Percentiles rank a stretch among this genome's conserved stretches.
These are phyloP conservation scores for Luscinia luscinia DNA, from an alignment of 2,797 vertebrate species.

Conservation along the genomic window DNA sequence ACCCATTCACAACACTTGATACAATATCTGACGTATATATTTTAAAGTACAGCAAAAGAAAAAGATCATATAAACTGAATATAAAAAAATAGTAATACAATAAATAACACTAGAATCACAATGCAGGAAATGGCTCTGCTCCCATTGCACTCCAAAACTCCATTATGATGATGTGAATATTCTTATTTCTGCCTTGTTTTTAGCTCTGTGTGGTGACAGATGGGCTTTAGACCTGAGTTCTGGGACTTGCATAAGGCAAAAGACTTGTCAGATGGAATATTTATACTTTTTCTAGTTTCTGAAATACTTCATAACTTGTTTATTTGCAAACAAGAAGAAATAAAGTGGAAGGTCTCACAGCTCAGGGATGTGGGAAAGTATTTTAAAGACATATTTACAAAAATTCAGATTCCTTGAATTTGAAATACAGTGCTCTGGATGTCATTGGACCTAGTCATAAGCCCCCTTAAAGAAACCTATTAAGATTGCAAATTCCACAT, in stretches of 20 bases:
- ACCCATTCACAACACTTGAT: conserved; percentile 23
- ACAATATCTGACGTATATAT: conserved; percentile 29
- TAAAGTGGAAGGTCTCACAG: neutral
- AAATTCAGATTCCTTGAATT: neutral
- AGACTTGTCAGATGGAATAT: neutral
- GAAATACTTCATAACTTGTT: neutral
- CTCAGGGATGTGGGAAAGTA: fast-evolving
- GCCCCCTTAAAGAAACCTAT: neutral
- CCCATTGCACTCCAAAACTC: conserved; percentile 2
- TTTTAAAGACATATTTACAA: neutral
- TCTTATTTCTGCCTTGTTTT: conserved; percentile 37
- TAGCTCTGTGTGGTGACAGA: conserved; percentile 7
- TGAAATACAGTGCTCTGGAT: neutral
- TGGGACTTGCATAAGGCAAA: neutral
- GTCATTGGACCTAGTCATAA: neutral
- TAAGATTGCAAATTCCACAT: neutral
- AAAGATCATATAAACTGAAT: conserved; percentile 49
- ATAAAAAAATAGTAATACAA: conserved; percentile 30
- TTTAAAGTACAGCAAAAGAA: neutral
- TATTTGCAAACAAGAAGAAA: neutral
- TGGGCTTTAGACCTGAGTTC: conserved; percentile 7
- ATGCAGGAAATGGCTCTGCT: conserved; percentile 25
- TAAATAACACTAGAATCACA: conserved; percentile 48
- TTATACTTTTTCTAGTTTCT: neutral
- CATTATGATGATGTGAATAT: conserved; percentile 19